phyloP scores from a whole-genome alignment of 1,140 invertebrate genomes.

The Drosophila navojoa region DNA sequence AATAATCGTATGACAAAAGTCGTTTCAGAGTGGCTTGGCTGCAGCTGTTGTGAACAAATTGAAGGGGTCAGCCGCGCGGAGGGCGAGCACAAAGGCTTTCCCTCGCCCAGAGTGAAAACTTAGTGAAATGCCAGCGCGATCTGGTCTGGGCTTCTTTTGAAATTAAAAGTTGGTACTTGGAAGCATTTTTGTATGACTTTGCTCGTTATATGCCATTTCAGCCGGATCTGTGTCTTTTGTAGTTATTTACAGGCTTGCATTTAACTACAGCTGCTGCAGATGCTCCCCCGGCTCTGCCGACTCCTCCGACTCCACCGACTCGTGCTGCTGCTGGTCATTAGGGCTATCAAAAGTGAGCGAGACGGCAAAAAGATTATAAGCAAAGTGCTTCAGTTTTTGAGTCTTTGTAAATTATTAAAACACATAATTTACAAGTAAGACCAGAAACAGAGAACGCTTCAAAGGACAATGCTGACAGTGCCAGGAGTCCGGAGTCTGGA shows the following conservation, averaged over 20 bases:
- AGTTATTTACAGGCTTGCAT: slow-evolving; percentile 18
- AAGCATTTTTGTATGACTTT: slow-evolving; percentile 34
- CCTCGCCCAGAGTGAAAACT: background rate
- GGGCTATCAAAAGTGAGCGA: slow-evolving; percentile 23
- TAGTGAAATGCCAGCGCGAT: slow-evolving; percentile 14
- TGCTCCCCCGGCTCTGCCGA: background rate
- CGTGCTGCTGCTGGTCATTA: slow-evolving; percentile 30
- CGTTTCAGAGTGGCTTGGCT: background rate
- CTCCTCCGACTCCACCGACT: background rate
- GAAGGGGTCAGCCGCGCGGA: background rate
- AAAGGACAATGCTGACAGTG: slow-evolving; percentile 41
- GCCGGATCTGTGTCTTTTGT: slow-evolving; percentile 22
- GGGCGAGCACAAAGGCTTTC: background rate
- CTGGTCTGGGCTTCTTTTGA: slow-evolving; percentile 2
- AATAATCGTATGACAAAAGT: background rate
- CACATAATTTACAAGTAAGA: slow-evolving; percentile 72
- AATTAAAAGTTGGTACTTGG: slow-evolving; percentile 30
- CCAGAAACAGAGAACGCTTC: slow-evolving; percentile 32
- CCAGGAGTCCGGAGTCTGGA: slow-evolving; percentile 8
- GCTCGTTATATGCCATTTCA: slow-evolving; percentile 30
- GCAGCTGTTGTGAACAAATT: background rate
- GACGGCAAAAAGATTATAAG: slow-evolving; percentile 66
- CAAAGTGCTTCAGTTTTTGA: slow-evolving; percentile 73
- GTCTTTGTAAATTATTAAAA: slow-evolving; percentile 80
- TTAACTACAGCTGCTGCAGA: background rate